A percentile compares a stretch with the other conserved stretches of the same genome.
Evolutionary conservation across 2,797 vertebrate genomes (phyloP).

Genomic region (Chelonia mydas): DNA sequence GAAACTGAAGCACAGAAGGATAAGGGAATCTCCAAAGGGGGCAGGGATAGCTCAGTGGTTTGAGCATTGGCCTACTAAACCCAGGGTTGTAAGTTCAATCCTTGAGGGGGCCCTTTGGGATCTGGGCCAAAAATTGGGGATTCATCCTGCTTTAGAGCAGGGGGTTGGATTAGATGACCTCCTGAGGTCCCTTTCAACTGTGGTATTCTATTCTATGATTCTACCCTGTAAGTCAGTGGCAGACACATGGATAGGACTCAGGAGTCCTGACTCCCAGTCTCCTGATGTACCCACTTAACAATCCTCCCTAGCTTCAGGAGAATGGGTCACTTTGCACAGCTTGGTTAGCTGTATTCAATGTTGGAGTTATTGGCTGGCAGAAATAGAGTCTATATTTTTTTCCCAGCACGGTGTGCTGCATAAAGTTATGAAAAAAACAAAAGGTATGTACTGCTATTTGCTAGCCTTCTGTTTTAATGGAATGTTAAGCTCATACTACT

Average conservation of each 20-base stretch:
- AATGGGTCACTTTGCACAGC: constrained; percentile 8
- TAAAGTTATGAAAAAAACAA: not conserved
- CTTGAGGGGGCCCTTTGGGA: no score
- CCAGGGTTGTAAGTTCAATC: no score
- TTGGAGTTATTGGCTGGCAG: constrained; percentile 10
- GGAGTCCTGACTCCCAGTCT: constrained; percentile 3
- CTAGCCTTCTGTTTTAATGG: constrained; percentile 40
- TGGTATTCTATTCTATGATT: no score
- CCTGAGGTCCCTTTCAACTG: no score
- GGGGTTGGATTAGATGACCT: no score
- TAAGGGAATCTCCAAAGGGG: not conserved
- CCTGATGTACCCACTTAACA: constrained; percentile 35
- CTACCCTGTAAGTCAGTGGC: not conserved
- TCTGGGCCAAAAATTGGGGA: no score
- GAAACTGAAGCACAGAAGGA: not conserved
- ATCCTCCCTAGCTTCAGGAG: constrained; percentile 43
- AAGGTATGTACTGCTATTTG: not conserved
- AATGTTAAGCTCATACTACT: constrained; percentile 53
- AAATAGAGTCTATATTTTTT: not conserved
- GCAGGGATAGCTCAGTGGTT: no score
- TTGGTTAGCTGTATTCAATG: constrained; percentile 7
- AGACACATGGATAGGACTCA: constrained; percentile 9
- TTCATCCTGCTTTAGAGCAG: no score
- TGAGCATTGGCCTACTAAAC: no score
- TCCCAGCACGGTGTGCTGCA: not conserved